Evolutionary conservation across 2,797 vertebrate species (phyloP), one percentile per base, ranked within the genome.

Genomic region (Helostoma temminkii): DNA sequence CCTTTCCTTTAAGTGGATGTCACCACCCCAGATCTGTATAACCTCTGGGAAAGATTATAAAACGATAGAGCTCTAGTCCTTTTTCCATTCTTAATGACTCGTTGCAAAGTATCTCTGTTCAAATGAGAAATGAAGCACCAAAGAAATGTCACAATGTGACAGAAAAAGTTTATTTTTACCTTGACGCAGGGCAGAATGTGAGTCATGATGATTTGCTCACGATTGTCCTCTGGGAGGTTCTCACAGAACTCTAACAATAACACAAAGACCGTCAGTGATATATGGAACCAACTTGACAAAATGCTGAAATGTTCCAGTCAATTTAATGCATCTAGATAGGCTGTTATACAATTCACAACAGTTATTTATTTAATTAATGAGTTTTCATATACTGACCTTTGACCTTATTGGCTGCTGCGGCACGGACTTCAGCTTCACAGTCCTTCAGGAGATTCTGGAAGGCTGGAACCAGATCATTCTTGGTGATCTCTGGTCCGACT

Each of bases 391-490:
- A 21, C 76, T 58, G 32, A 96, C 95, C 95, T 95, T 96, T 96
- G 79, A 96, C 95, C 86, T 96, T 96, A 82, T 96, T 95, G 46
- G 95, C 95, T 28, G 94, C 94, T 50, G 95, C 95, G 12, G 95
- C 95, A 8, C 95, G 92, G 30, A 96, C 95, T 66, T 96, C 95
- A 3, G 95, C 95, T 87, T 96, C 95, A 58, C 95, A 96, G 75
- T 96, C 95, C 88, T 96, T 96, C 43, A 96, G 87, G 30, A 96
- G 90, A 69, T 95, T 95, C 86, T 96, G 95, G 86, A 96, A 96
- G 2, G 95, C 95, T 1, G 95, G 95, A 26, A 96, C 95, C 80
- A 96, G 84, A 70, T 96, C 95, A 2, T 95, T 96, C 85, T 96
- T 95, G 30, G 95, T 96, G 83, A 96, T 96, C 90, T 96, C 95